phyloP scores from a whole-genome alignment of 2,113 vertebrate genomes.

The Xenopus borealis region DNA sequence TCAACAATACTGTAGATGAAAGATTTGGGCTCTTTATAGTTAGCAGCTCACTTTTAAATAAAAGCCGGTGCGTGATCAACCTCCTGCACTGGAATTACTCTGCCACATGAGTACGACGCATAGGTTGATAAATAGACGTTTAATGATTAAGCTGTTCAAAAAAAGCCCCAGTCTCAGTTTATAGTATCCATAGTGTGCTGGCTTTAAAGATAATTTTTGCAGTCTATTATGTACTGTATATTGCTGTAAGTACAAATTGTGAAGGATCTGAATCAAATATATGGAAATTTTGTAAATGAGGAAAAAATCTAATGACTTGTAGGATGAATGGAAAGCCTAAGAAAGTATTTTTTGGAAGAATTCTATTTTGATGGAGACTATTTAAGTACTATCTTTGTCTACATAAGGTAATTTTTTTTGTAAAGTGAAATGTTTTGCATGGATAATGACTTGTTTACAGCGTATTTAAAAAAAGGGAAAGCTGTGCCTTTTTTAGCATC shows the following conservation, averaged over 20 bases:
- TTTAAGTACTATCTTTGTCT: constrained; percentile 99
- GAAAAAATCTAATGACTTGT: constrained; percentile 86
- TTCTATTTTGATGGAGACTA: constrained; percentile 99
- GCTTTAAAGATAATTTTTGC: constrained; percentile 79
- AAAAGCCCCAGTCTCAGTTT: constrained; percentile 75
- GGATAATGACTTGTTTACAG: constrained; percentile 98
- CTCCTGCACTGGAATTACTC: background rate
- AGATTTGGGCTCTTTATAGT: constrained; percentile 6
- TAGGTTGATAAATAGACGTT: constrained; percentile 64
- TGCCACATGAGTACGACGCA: background rate
- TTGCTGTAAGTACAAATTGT: constrained; percentile 82
- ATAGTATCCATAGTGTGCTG: constrained; percentile 78
- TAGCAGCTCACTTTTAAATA: background rate
- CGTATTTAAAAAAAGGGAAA: constrained; percentile 99
- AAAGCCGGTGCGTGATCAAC: background rate
- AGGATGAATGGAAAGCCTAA: constrained; percentile 78
- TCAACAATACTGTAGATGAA: constrained; percentile 52
- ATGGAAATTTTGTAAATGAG: constrained; percentile 84
- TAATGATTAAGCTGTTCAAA: constrained; percentile 69
- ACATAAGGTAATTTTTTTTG: constrained; percentile 93
- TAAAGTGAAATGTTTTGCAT: constrained; percentile 99
- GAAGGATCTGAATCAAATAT: constrained; percentile 79
- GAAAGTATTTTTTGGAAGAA: constrained; percentile 99
- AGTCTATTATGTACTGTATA: constrained; percentile 83
- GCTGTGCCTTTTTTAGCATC: constrained; percentile 98